Evolutionary conservation across 2,797 vertebrate species (phyloP), one percentile per base, ranked within the genome.

Genomic region (Scarus forsteni): DNA sequence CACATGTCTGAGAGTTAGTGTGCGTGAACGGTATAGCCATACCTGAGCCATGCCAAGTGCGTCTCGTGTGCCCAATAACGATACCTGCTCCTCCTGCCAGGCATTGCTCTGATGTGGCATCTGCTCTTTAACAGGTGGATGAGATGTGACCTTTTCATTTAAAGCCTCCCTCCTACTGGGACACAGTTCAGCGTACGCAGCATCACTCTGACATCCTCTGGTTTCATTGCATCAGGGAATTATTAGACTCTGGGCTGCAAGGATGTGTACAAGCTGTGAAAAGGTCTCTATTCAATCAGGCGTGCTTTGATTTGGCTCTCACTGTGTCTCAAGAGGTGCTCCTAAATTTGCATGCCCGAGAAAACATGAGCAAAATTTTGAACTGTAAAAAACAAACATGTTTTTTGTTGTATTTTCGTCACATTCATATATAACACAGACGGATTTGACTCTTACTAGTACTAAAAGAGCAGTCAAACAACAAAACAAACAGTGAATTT

Each of bases 51-150:
- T 46, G 88, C 85, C 82, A 84, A 73, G 60, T 65, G 73, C 51
- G 66, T 90, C 82, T 90, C 59, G 77, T 85, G 83, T 77, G 73
- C 78, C 72, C 78, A 73, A 82, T 83, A 85, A 84, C 64, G 78
- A 81, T 83, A 79, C 77, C 78, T 82, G 86, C 77, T 68, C 66
- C 70, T 8, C 56, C 70, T 84, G 89, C 91, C 90, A 92, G 90
- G 76, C 75, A 61, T 77, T 77, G 82, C 87, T 90, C 88, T 87
- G 89, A 89, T 88, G 83, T 84, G 90, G 88, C 89, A 88, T 91
- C 89, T 91, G 88, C 85, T 89, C 86, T 92, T 88, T 84, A 90
- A 89, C 92, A 91, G 91, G 91, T 94, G 89, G 85, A 91, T 86
- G 81, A 85, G 84, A 87, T 5, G 75, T 93, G 92, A 92, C 90